Evolutionary conservation across 1,140 invertebrate genomes (phyloP).

Genomic region (Drosophila tani): DNA sequence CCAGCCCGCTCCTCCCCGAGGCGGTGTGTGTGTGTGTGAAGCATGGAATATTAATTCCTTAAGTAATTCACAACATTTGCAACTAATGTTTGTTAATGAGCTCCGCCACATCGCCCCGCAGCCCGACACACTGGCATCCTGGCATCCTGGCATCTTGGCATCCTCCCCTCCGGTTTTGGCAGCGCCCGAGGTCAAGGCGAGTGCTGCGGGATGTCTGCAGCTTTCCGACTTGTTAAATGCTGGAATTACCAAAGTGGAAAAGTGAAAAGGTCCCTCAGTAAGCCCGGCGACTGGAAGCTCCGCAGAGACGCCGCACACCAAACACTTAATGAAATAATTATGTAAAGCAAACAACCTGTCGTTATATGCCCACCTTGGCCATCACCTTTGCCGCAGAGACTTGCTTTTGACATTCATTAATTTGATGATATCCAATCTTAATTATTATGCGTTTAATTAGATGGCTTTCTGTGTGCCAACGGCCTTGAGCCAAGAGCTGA

Average conservation of each 20-base stretch:
- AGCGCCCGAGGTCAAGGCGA: slow-evolving; percentile 67
- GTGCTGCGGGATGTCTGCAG: slow-evolving; percentile 50
- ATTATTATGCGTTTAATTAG: slow-evolving; percentile 52
- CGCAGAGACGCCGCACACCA: slow-evolving; percentile 29
- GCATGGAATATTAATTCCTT: slow-evolving; percentile 82
- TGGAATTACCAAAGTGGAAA: slow-evolving; percentile 74
- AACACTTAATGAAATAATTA: slow-evolving; percentile 82
- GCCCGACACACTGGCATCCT: background rate
- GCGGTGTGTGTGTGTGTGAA: slow-evolving; percentile 50
- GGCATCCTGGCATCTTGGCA: slow-evolving; percentile 11
- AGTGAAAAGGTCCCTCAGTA: slow-evolving; percentile 60
- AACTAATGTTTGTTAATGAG: slow-evolving; percentile 84
- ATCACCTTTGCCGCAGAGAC: slow-evolving; percentile 42
- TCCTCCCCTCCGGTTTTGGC: slow-evolving; percentile 23
- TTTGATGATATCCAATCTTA: slow-evolving; percentile 62
- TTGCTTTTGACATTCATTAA: slow-evolving; percentile 75
- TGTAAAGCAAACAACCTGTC: slow-evolving; percentile 68
- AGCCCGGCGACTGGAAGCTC: slow-evolving; percentile 30
- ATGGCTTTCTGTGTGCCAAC: slow-evolving; percentile 22
- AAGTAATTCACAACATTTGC: slow-evolving; percentile 84
- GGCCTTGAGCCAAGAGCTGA: background rate
- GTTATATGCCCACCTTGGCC: slow-evolving; percentile 59
- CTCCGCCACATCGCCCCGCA: slow-evolving; percentile 42
- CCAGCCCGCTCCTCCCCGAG: slow-evolving; percentile 13
- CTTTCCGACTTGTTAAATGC: slow-evolving; percentile 67